Percentiles rank a stretch among this genome's conserved stretches.
phyloP scores from a whole-genome alignment of 2,888 invertebrate species.

The Physocephala rufipes region DNA sequence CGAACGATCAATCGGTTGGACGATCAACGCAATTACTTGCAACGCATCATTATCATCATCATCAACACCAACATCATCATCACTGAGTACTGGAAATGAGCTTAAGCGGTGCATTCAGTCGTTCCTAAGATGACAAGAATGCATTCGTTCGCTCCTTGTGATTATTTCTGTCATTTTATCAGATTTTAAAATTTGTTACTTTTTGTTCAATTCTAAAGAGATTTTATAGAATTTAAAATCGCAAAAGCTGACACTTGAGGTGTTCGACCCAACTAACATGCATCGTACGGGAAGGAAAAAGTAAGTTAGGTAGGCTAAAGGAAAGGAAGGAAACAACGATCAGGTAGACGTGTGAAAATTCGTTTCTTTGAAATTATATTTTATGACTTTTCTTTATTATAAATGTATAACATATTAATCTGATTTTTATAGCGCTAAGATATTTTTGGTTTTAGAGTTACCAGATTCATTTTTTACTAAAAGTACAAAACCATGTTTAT shows the following conservation, averaged over 20 bases:
- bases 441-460: no score
- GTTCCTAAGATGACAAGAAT: constrained; percentile 58
- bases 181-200: constrained; percentile 58
- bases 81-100: constrained; percentile 27
- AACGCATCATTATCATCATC: neutral
- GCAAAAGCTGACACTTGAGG: constrained; percentile 54
- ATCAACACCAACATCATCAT: no score
- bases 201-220: constrained; percentile 60
- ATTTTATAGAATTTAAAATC: constrained; percentile 51
- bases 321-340: neutral
- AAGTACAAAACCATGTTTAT: constrained; percentile 56
- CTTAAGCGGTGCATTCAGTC: constrained; percentile 51
- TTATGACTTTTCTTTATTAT: no score
- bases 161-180: constrained; percentile 46
- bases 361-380: no score
- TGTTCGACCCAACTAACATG: neutral
- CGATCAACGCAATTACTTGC: neutral
- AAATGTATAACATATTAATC: no score
- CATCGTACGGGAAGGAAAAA: neutral
- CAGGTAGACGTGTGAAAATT: constrained; percentile 15
- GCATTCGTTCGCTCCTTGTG: constrained; percentile 18
- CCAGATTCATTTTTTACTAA: neutral
- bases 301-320: neutral
- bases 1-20: constrained; percentile 22
- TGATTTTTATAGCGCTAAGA: no score